Evolutionary conservation across 2,888 invertebrate species (phyloP), one percentile per base, ranked within the genome.

Genomic region (Eucera pruinosa): DNA sequence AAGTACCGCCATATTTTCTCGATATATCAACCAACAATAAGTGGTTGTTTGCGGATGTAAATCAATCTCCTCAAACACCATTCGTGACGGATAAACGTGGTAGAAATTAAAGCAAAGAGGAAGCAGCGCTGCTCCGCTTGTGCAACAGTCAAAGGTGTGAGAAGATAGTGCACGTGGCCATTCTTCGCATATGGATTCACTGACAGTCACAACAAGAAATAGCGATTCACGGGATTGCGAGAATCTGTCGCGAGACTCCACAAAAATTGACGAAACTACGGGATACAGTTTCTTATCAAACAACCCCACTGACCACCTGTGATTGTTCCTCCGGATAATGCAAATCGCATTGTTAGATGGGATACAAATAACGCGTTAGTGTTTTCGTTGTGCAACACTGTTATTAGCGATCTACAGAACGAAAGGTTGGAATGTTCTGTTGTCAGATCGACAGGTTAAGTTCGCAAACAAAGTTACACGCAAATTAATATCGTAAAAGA

Each of bases 131-230:
- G 39, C n/a, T 33, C 41, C 18, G n/a, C 13, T 45, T 30, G 18
- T n/a, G 0, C 7, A n/a, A n/a, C n/a, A 47, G 30, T 13, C 2
- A 18, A 65, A 41, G 2, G n/a, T 39, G 30, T 13, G n/a, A 30
- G 13, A 20, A 65, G 65, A 64, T 41, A 75, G 30, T 43, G 20
- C 65, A 73, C 65, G 47, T 60, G 64, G 33, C 6, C 15, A 25
- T 20, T 23, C n/a, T 11, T 39, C 11, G 36, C 39, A 15, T 15
- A n/a, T n/a, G n/a, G n/a, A n/a, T 2, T 30, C 13, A 11, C 18
- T 6, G 9, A 47, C 4, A 2, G 0, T 20, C 30, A 41, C 11
- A 20, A 0, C 0, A 13, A 27, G n/a, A n/a, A n/a, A n/a, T n/a
- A n/a, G n/a, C n/a, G n/a, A n/a, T n/a, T n/a, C n/a, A n/a, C n/a